Evolutionary conservation across 1,140 invertebrate genomes (phyloP).

Genomic region (Nomia melanderi): DNA sequence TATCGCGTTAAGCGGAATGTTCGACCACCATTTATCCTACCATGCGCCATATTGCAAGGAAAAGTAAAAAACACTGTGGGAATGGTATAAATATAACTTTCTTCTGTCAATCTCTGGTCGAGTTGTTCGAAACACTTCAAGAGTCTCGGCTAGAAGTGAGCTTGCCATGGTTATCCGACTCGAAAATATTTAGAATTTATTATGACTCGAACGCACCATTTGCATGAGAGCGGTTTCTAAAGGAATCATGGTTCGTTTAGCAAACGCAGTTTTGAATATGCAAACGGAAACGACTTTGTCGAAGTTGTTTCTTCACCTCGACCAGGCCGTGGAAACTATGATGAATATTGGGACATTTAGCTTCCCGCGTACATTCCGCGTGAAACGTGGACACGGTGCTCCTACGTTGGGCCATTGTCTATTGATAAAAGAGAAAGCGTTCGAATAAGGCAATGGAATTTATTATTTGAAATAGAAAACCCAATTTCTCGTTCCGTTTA

Average conservation of each 20-base stretch:
- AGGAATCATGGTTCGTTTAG: slow-evolving; percentile 14
- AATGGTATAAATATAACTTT: too few relatives aligned
- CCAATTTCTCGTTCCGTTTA: too few relatives aligned
- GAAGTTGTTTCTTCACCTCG: neutral
- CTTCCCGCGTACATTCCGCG: neutral
- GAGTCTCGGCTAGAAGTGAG: too few relatives aligned
- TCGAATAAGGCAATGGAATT: neutral
- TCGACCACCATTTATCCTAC: too few relatives aligned
- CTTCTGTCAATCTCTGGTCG: too few relatives aligned
- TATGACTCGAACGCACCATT: neutral
- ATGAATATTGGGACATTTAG: neutral
- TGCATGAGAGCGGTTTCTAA: neutral
- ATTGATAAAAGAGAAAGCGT: neutral
- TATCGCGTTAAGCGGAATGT: too few relatives aligned
- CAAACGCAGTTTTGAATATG: neutral
- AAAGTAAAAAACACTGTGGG: too few relatives aligned
- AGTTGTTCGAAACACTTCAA: neutral
- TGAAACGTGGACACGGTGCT: neutral
- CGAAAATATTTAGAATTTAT: slow-evolving; percentile 2
- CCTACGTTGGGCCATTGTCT: neutral
- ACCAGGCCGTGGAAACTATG: neutral
- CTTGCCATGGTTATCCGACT: neutral
- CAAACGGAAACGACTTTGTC: neutral
- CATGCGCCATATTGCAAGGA: too few relatives aligned
- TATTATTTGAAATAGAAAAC: too few relatives aligned